Evolutionary conservation across 37 sponge, comb jelly and placozoan species (phyloP), one percentile per base, ranked within the genome.

Genomic region (Cliona cf. orientalis): DNA sequence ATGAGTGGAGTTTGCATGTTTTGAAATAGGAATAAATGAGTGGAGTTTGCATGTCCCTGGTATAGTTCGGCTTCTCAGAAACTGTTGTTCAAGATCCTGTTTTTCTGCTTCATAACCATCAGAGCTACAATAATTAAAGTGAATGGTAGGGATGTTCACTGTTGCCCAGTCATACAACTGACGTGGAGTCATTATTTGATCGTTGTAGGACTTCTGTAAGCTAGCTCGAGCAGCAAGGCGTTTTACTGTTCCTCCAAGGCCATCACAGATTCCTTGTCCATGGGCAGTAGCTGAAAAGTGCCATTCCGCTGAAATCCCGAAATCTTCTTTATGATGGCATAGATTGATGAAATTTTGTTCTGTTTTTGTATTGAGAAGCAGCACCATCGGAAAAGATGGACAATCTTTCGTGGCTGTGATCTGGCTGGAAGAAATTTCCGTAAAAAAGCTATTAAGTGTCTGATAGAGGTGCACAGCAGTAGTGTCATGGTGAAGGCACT

Each of bases 401-500:
- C 14, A 21, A 83, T 46, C 64, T 74, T 84, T 22, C 41, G 43
- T 38, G 82, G 82, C 55, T 75, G 69, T 39, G 53, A 37, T 9
- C 68, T 29, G 7, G 29, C 25, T 28, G 67, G 79, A 11, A 81
- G 62, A 2, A 32, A 38, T 11, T 5, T 46, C 37, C 21, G 35
- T n/a, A 76, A 67, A 56, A 69, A 76, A 26, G 36, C 35, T 49
- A 76, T 74, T 3, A 74, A 67, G 46, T 61, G 33, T 53, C 57
- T 76, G 69, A 43, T 58, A 76, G 3, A 76, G 44, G 58, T 84
- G 46, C 29, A 84, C 72, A 26, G 85, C 85, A 56, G 56, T 56
- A 39, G 85, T 84, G 43, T 76, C 78, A 76, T 76, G 78, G 46
- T 84, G 60, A 19, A 72, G 73, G 72, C 83, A 72, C 53, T 83